Base-by-base conservation (phyloP, 2,113 vertebrate genomes). In the Cebus imitator region DNA sequence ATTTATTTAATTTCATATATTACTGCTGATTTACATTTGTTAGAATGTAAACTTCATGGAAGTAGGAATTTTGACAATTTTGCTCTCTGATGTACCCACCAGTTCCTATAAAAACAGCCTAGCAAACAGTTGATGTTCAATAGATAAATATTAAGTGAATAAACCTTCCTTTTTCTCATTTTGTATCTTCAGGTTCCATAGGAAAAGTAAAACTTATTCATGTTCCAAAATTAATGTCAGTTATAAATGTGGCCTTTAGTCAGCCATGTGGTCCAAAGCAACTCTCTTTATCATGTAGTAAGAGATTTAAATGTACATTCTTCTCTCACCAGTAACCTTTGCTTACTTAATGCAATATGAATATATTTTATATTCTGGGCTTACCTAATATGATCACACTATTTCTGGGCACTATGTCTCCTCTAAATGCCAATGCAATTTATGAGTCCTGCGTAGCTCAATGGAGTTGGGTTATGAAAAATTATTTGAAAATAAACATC, bases 401-500 rank as follows among this genome's bases (percentile, higher is more conserved):
- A 75, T 93, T 93, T 97, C 82, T 73, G 35, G 45, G 55, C 30
- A 86, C 37, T 70, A 5, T 45, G n/a, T 57, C 32, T 81, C 35
- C 82, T 91, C 68, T 92, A 90, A 78, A 35, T 87, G 25, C 57
- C 90, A 81, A 37, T 27, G 20, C 9, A 50, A 91, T 75, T 93
- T 64, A 93, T 48, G 68, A 94, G 17, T 66, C 21, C 35, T 11
- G 11, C 25, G 75, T 23, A 95, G 23, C 32, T 91, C 57, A 66
- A 9, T 30, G n/a, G 86, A 55, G 43, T 85, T 83, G 48, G 23
- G 10, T 80, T 32, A 23, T 85, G 64, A 96, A 79, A 93, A 88
- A 86, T 76, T 61, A 70, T 90, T 83, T 57, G 37, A 78, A 90
- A 94, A 68, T 96, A 97, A 96, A 73, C 35, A 66, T 72, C 17